Conservation (phyloP, 2,797 vertebrate genomes). For the Coilia nasus region DNA sequence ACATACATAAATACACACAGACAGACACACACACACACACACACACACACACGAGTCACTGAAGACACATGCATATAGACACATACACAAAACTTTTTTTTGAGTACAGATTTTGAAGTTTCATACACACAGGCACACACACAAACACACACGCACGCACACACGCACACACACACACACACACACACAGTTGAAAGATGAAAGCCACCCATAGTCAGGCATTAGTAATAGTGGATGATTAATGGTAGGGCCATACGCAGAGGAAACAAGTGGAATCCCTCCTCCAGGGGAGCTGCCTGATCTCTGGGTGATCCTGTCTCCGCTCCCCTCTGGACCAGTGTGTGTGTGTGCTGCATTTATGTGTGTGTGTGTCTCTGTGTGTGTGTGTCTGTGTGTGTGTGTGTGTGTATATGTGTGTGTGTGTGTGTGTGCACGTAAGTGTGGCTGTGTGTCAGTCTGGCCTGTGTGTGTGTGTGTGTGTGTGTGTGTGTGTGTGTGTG, state of each 20-base stretch:
- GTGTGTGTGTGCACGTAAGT: neutral
- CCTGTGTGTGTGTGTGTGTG: neutral
- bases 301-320: neutral
- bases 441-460: too few species aligned
- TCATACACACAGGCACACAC: too few species aligned
- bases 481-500: neutral
- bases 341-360: neutral
- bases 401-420: neutral
- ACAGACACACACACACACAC: neutral
- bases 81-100: too few species aligned
- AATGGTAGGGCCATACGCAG: neutral
- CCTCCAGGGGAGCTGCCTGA: neutral
- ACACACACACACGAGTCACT: too few species aligned
- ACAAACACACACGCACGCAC: neutral
- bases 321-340: too few species aligned
- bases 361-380: neutral
- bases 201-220: too few species aligned
- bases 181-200: too few species aligned
- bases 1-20: neutral
- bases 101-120: too few species aligned
- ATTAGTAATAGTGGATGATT: neutral
- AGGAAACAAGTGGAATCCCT: neutral
- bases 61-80: too few species aligned
- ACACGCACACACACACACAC: neutral
- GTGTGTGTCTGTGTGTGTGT: neutral